A percentile compares a stretch with the other conserved stretches of the same genome.
These are phyloP conservation scores for Tricholaema leucomelas DNA, from an alignment of 2,113 vertebrate genomes.

Conservation along the genomic window DNA sequence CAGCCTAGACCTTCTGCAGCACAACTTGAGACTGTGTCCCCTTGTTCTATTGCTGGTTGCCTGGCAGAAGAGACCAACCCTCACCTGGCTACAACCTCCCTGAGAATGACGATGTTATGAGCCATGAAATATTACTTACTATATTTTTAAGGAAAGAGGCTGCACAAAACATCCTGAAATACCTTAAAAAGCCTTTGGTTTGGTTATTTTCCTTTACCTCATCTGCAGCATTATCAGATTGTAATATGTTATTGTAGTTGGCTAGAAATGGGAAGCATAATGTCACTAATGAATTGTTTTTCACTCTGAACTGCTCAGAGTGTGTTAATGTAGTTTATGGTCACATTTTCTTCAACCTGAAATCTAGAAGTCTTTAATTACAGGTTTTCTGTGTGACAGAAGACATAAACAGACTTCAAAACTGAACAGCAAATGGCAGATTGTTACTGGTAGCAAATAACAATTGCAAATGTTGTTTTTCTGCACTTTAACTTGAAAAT, in stretches of 20 bases:
- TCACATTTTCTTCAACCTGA: not conserved
- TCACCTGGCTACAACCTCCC: no score
- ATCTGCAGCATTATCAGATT: not conserved
- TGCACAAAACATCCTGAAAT: not conserved
- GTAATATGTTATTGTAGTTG: not conserved
- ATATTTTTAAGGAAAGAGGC: not conserved
- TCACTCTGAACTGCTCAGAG: not conserved
- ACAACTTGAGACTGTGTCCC: no score
- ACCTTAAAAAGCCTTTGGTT: not conserved
- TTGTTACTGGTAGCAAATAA: not conserved
- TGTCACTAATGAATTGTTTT: not conserved
- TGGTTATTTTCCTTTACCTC: not conserved
- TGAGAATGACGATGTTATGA: conserved; percentile 15
- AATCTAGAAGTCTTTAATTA: not conserved
- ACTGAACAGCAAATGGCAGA: not conserved
- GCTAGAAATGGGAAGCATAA: not conserved
- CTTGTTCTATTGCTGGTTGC: no score
- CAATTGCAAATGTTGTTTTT: not conserved
- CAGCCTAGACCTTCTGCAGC: no score
- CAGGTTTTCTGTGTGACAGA: not conserved
- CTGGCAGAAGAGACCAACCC: no score
- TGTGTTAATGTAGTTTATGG: not conserved
- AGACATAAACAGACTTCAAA: not conserved
- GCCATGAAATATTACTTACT: conserved; percentile 21
- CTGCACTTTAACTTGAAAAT: not conserved